phyloP scores from a whole-genome alignment of 2,888 invertebrate genomes.

The Nemoura dubitans region DNA sequence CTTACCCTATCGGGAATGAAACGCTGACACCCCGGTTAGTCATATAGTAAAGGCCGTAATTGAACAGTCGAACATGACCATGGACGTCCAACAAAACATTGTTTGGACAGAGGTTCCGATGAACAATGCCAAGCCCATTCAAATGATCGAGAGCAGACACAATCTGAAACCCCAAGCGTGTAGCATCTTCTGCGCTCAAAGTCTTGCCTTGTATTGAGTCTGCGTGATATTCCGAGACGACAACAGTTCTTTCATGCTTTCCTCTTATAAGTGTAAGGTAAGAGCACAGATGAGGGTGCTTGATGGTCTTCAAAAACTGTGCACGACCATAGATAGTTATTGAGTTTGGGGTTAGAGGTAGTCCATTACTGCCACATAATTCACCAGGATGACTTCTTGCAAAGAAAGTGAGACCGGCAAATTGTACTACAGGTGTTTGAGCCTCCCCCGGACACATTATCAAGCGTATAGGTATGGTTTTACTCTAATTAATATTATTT shows the following conservation, averaged over 20 bases:
- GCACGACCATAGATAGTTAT: conserved; percentile 92
- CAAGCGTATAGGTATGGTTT: too few relatives aligned
- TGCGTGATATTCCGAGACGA: conserved; percentile 83
- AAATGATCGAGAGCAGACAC: conserved; percentile 77
- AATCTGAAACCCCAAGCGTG: conserved; percentile 77
- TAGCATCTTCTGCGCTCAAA: conserved; percentile 63
- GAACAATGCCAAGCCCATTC: conserved; percentile 76
- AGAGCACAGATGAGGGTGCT: conserved; percentile 83
- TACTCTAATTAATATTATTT: too few relatives aligned
- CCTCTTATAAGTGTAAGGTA: conserved; percentile 92
- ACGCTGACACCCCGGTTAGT: conserved; percentile 87
- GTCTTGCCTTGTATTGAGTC: conserved; percentile 66
- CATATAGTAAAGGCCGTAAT: conserved; percentile 94
- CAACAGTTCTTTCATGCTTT: conserved; percentile 88
- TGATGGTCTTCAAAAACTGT: conserved; percentile 80
- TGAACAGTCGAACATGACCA: conserved; percentile 83
- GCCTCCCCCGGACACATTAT: conserved; percentile 38
- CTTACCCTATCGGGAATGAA: conserved; percentile 87
- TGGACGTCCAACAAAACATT: conserved; percentile 80
- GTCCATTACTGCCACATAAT: conserved; percentile 93
- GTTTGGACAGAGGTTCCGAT: conserved; percentile 82
- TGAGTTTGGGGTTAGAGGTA: conserved; percentile 96
- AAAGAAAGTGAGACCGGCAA: conserved; percentile 92
- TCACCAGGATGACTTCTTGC: conserved; percentile 90
- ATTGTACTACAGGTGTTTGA: conserved; percentile 54